A percentile compares a stretch with the other conserved stretches of the same genome.
These are phyloP conservation scores for Vulpes ferrilata DNA, from an alignment of 2,113 vertebrate species.

Conservation along the genomic window DNA sequence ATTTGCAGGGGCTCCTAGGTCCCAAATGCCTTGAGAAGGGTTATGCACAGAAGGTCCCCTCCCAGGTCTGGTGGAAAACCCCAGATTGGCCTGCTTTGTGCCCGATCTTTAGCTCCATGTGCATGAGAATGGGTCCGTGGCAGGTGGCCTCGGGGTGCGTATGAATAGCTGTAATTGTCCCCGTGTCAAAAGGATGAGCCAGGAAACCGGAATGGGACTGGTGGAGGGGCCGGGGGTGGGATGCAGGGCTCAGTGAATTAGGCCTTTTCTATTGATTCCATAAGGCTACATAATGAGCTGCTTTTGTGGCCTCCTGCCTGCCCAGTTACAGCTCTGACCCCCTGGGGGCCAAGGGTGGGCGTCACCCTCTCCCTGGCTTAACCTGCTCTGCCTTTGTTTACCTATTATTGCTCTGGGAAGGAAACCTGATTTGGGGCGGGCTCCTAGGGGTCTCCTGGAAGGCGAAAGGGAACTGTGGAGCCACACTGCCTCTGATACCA, in stretches of 20 bases:
- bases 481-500: background rate
- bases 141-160: slow-evolving; percentile 87
- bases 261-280: slow-evolving; percentile 66
- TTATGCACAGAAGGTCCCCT: slow-evolving; percentile 51
- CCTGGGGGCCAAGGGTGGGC: background rate
- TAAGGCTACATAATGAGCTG: slow-evolving; percentile 41
- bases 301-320: background rate
- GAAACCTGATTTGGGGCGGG: background rate
- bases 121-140: slow-evolving; percentile 87
- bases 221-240: slow-evolving; percentile 66
- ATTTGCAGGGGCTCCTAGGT: background rate
- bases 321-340: slow-evolving; percentile 41
- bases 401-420: background rate
- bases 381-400: slow-evolving; percentile 35
- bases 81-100: slow-evolving; percentile 84
- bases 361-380: background rate
- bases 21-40: background rate
- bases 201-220: slow-evolving; percentile 69
- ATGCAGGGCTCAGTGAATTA: slow-evolving; percentile 52
- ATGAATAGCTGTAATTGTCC: slow-evolving; percentile 84
- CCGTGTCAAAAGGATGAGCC: slow-evolving; percentile 82
- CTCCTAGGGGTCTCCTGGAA: background rate
- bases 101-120: slow-evolving; percentile 78
- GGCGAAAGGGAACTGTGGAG: background rate
- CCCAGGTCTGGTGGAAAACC: slow-evolving; percentile 75